Evolutionary conservation across 2,888 invertebrate species (phyloP).

Genomic region (Dicranocentrus wangi): DNA sequence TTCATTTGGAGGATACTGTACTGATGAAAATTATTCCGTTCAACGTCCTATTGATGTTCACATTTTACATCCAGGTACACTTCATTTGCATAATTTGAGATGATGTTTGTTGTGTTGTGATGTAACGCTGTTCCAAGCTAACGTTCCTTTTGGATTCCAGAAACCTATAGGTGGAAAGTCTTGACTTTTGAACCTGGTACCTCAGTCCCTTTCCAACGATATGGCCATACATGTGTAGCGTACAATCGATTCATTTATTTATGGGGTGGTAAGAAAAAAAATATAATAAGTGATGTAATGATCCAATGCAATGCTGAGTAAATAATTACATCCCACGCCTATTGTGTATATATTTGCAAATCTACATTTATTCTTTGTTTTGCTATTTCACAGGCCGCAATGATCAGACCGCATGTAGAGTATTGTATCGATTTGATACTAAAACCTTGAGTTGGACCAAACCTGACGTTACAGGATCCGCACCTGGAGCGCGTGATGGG

Average conservation of each 20-base stretch:
- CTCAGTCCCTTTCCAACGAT: constrained; percentile 84
- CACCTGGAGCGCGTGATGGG: constrained; percentile 90
- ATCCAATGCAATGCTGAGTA: not conserved
- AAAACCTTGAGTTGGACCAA: constrained; percentile 80
- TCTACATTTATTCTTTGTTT: not conserved
- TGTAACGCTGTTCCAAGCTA: not conserved
- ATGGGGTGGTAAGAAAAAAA: constrained; percentile 89
- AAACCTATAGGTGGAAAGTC: constrained; percentile 76
- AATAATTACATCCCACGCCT: not conserved
- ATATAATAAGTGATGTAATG: too few relatives aligned
- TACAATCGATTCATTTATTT: constrained; percentile 86
- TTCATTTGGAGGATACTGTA: constrained; percentile 95
- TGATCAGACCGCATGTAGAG: constrained; percentile 86
- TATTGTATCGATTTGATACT: constrained; percentile 83
- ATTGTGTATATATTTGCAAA: not conserved
- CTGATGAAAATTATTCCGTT: constrained; percentile 84
- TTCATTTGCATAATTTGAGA: too few relatives aligned
- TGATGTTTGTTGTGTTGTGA: too few relatives aligned
- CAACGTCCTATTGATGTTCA: constrained; percentile 90
- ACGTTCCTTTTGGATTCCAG: constrained; percentile 74
- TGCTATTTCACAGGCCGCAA: constrained; percentile 78
- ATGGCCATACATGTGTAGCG: constrained; percentile 93
- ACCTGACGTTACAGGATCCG: constrained; percentile 80
- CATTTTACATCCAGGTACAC: constrained; percentile 84
- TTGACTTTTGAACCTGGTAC: constrained; percentile 77